Base-by-base conservation (phyloP, 2,888 invertebrate genomes). In the Drosophila tripunctata region DNA sequence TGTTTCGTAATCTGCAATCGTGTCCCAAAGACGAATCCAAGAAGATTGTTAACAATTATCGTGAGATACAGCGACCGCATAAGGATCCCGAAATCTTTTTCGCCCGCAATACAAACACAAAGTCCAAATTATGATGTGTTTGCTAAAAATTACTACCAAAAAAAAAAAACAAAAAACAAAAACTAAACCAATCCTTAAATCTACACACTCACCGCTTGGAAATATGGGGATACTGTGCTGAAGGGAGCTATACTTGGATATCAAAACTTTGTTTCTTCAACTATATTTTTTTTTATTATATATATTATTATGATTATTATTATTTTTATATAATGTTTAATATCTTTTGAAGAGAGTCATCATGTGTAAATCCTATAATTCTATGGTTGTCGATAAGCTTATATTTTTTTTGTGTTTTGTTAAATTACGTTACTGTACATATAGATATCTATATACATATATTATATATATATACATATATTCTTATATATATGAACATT, bases 11-110 rank as follows among this genome's bases (percentile, higher is more conserved):
- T 74, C 83, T 91, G 69, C 91, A 91, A 75, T 91, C 90, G 27
- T 91, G 91, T 65, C 90, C 90, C 44, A 90, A 90, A 75, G 91
- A 91, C 78, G 89, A 90, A 67, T 90, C 88, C 58, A 91, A 91
- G 75, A 91, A 91, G 75, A 91, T 91, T 76, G 88, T 91, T 33
- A 91, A 88, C 74, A 91, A 91, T 83, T 91, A 87, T 78, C 91
- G 91, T 27, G 90, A 91, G 77, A 90, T 91, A 43, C 91, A 91
- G 75, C 89, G 88, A 31, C 91, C 91, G 30, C 85, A 82, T 51
- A 90, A 90, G 73, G 88, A 91, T 83, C 91, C 91, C 4, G 91
- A 91, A 83, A 89, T 91, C 58, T 81, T 89, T 48, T 91, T 91
- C 63, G 91, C 91, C 7, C 87, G 91, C 61, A 91, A 91, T 74